These are phyloP conservation scores for Aleiodes leptofemur DNA, from an alignment of 2,888 invertebrate genomes.

Conservation along the genomic window DNA sequence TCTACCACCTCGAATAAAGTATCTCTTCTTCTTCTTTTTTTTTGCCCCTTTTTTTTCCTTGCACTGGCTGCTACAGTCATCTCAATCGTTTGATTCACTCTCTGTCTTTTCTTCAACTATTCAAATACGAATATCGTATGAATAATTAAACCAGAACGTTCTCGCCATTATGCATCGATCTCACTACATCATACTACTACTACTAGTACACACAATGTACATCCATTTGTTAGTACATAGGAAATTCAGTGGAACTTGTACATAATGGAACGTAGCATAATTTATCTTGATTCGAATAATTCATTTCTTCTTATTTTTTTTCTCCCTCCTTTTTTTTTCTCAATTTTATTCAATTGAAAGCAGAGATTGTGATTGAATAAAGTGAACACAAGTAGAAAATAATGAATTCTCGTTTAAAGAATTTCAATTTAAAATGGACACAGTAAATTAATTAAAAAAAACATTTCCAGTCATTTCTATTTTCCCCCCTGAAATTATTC, in stretches of 20 bases:
- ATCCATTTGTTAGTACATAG: not conserved
- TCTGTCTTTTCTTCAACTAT: not conserved
- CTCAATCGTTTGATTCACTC: slow-evolving; percentile 20
- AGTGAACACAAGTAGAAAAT: not conserved
- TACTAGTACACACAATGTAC: not conserved
- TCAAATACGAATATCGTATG: slow-evolving; percentile 42
- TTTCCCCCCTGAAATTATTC: not conserved
- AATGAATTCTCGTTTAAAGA: not conserved
- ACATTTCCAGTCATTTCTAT: slow-evolving; percentile 19
- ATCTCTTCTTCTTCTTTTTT: slow-evolving; percentile 9
- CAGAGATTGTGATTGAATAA: not conserved
- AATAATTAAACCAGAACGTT: slow-evolving; percentile 47
- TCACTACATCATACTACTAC: slow-evolving; percentile 13
- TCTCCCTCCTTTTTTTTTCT: not conserved
- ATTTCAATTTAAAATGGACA: slow-evolving; percentile 21
- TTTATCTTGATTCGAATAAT: slow-evolving; percentile 15
- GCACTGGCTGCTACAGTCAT: slow-evolving; percentile 13
- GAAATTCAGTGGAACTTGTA: slow-evolving; percentile 31
- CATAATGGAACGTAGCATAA: slow-evolving; percentile 44
- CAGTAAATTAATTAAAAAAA: slow-evolving; percentile 17
- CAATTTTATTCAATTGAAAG: too few species aligned
- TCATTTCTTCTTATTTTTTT: not conserved
- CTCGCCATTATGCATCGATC: slow-evolving; percentile 44
- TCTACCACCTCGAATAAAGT: slow-evolving; percentile 19
- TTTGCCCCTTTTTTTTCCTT: not conserved